Evolutionary conservation across 2,888 invertebrate genomes (phyloP).

Genomic region (Pristionchus exspectatus): DNA sequence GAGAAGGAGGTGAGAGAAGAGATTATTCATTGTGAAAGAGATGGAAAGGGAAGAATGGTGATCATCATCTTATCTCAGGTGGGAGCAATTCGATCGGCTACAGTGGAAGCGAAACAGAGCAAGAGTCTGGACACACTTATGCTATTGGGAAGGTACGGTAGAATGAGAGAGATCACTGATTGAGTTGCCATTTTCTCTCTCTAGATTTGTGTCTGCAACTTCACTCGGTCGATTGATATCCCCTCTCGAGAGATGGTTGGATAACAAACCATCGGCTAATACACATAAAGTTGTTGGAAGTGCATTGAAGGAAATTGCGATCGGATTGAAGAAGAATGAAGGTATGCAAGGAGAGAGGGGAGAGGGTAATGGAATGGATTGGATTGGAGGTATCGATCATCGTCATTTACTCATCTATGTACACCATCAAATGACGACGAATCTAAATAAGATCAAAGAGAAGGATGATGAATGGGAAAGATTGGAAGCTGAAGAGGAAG

Average conservation of each 20-base stretch:
- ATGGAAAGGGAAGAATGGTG: neutral
- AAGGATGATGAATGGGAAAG: conserved; percentile 59
- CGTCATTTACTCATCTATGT: conserved; percentile 61
- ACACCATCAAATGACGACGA: conserved; percentile 59
- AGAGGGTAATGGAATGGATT: conserved; percentile 66
- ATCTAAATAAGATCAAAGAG: conserved; percentile 63
- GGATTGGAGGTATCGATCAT: conserved; percentile 76
- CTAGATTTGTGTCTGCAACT: conserved; percentile 56
- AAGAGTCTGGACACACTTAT: conserved; percentile 51
- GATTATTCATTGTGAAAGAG: conserved; percentile 87
- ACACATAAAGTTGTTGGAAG: conserved; percentile 88
- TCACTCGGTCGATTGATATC: conserved; percentile 39
- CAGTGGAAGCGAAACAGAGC: conserved; percentile 51
- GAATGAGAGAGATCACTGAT: neutral
- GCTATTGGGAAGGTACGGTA: conserved; percentile 83
- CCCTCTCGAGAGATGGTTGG: conserved; percentile 80
- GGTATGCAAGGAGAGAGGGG: conserved; percentile 80
- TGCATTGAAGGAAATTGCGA: conserved; percentile 69
- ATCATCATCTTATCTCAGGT: neutral
- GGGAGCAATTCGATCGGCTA: conserved; percentile 51
- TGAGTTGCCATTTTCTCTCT: neutral
- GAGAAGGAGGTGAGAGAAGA: conserved; percentile 92
- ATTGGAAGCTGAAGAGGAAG: conserved; percentile 57
- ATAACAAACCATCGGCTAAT: conserved; percentile 84
- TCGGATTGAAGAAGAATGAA: conserved; percentile 89